Evolutionary conservation across 1,140 invertebrate genomes (phyloP).

Genomic region (Hetaerina americana): DNA sequence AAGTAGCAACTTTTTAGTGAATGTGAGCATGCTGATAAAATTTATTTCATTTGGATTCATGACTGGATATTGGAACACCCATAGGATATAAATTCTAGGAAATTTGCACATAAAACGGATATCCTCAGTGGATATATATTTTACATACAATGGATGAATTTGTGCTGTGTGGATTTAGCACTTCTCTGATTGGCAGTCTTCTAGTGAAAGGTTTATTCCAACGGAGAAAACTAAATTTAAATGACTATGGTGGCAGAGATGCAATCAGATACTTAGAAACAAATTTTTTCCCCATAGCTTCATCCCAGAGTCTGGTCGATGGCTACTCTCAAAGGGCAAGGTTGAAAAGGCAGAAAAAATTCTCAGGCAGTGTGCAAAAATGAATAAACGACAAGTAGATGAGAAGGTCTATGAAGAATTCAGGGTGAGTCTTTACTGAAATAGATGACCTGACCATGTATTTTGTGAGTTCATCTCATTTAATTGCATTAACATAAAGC

Average conservation of each 20-base stretch:
- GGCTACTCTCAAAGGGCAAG: conserved; percentile 42
- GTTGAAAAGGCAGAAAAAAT: conserved; percentile 38
- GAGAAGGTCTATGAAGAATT: conserved; percentile 34
- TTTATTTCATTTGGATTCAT: no score
- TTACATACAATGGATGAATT: no score
- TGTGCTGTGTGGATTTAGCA: no score
- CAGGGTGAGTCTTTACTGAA: conserved; percentile 16
- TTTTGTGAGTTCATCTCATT: not conserved
- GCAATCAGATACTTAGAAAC: no score
- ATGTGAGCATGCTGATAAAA: no score
- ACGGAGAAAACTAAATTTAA: conserved; percentile 8
- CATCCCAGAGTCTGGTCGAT: conserved; percentile 46
- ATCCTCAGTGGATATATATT: no score
- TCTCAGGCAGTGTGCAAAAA: conserved; percentile 37
- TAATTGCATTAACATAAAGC: not conserved
- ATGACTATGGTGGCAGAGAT: no score
- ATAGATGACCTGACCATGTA: not conserved
- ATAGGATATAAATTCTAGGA: no score
- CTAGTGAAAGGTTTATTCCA: conserved; percentile 19
- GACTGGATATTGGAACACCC: no score
- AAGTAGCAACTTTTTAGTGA: no score
- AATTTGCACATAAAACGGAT: conserved; percentile 13
- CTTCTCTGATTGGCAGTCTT: no score
- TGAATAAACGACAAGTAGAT: conserved; percentile 35
- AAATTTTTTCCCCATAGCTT: conserved; percentile 16